Evolutionary conservation across 2,888 invertebrate species (phyloP).

Genomic region (Limenitis camilla): DNA sequence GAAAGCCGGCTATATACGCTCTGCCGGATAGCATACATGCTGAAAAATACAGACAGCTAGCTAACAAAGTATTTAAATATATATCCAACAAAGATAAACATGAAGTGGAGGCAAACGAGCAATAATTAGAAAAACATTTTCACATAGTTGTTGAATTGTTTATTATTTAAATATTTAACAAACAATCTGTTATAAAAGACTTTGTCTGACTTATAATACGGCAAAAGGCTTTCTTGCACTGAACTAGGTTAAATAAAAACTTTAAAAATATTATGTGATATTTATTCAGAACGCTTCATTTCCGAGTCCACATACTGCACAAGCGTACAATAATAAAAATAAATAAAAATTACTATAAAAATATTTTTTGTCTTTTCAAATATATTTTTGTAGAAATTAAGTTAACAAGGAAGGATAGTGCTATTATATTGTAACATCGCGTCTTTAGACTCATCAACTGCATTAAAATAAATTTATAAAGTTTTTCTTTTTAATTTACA

Average conservation of each 20-base stretch:
- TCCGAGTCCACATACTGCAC: conserved; percentile 37
- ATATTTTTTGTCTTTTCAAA: conserved; percentile 55
- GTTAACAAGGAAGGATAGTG: conserved; percentile 6
- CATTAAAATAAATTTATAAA: conserved; percentile 3
- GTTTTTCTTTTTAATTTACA: conserved; percentile 10
- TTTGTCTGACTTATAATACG: conserved; percentile 32
- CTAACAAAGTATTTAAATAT: conserved; percentile 64
- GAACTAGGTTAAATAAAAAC: conserved; percentile 30
- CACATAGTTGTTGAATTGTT: conserved; percentile 40
- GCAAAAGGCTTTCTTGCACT: conserved; percentile 22
- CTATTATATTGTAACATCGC: conserved; percentile 3
- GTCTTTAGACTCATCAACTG: conserved; percentile 5
- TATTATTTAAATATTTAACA: conserved; percentile 46
- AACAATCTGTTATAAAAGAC: conserved; percentile 38
- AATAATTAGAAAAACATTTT: conserved; percentile 28
- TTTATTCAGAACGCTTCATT: conserved; percentile 52
- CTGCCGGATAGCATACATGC: conserved; percentile 74
- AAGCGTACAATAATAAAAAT: conserved; percentile 48
- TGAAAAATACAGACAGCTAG: conserved; percentile 60
- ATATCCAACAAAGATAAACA: conserved; percentile 51
- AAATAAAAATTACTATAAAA: conserved; percentile 62
- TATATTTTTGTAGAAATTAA: conserved; percentile 17
- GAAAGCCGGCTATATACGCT: conserved; percentile 83
- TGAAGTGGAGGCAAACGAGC: conserved; percentile 40
- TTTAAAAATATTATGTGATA: conserved; percentile 42